phyloP scores from a whole-genome alignment of 2,113 vertebrate genomes.

The Austrofundulus limnaeus region DNA sequence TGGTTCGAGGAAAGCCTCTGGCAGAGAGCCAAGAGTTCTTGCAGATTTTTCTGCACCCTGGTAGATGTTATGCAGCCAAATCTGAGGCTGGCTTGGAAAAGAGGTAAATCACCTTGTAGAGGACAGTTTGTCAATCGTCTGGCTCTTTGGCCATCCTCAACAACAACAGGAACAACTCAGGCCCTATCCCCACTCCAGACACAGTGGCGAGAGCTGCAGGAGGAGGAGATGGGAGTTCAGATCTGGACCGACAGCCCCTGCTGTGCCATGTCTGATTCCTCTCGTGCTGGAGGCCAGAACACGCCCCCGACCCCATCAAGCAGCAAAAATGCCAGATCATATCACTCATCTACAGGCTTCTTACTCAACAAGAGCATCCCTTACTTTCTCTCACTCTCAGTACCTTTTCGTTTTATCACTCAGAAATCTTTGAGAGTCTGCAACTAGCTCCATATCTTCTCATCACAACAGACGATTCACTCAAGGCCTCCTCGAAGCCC shows the following conservation, averaged over 20 bases:
- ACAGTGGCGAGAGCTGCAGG: constrained; percentile 45
- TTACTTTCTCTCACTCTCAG: constrained; percentile 35
- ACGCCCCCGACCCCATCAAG: constrained; percentile 65
- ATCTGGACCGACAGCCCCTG: constrained; percentile 65
- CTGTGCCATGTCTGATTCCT: constrained; percentile 65
- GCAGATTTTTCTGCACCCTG: constrained; percentile 45
- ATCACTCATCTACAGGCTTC: constrained; percentile 64
- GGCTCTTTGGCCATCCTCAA: constrained; percentile 56
- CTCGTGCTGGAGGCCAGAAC: constrained; percentile 56
- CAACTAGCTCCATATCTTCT: constrained; percentile 56
- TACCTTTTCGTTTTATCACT: constrained; percentile 49
- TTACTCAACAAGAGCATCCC: constrained; percentile 46
- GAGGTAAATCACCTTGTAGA: constrained; percentile 38
- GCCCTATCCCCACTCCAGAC: constrained; percentile 40
- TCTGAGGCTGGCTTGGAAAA: constrained; percentile 32
- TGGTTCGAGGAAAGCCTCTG: constrained; percentile 59
- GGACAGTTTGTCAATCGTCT: constrained; percentile 56
- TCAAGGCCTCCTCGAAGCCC: constrained; percentile 62
- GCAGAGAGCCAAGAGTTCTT: constrained; percentile 49
- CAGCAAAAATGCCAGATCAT: constrained; percentile 71
- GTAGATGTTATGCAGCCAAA: constrained; percentile 49
- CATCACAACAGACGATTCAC: constrained; percentile 67
- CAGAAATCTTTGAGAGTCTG: constrained; percentile 40
- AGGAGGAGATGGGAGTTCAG: constrained; percentile 56
- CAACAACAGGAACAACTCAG: constrained; percentile 45